Base-by-base conservation (phyloP, 2,888 invertebrate genomes). In the Sarcophaga carnaria region DNA sequence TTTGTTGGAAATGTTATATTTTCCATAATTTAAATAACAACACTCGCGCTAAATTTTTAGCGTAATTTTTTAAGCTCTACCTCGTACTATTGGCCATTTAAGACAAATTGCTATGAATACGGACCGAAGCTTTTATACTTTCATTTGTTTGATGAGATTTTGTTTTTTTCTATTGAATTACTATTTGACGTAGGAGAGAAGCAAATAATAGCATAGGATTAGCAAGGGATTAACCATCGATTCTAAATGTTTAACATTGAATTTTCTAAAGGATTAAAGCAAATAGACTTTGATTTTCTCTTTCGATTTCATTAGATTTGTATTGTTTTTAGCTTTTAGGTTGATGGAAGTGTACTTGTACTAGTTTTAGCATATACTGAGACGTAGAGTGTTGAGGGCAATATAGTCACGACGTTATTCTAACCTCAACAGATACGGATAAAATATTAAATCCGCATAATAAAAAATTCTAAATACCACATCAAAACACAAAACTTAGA, bases 181-280 rank as follows among this genome's bases (percentile, higher is more conserved):
- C 37, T 37, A 54, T 54, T 14, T 54, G 12, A 17, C 54, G 54
- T 54, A 14, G 54, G 5, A 54, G 17, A 17, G 4, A 0, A 37
- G 37, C 37, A 54, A 54, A 54, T 14, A 54, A 54, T 14, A 54
- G 54, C 17, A 54, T 37, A 72, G 59, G n/a, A 27, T 67, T 62
- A 45, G 17, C 17, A 64, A 67, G 47, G 64, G 84, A 87, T 87
- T 87, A 84, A 62, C 70, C 60, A 59, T 27, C 47, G 83, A 78
- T 72, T 76, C 49, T 22, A 75, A 85, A 20, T 60, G 84, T 76
- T 62, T 79, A 79, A 27, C 81, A 84, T 80, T 87, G 79, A 71
- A 79, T 82, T 87, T 54, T 25, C n/a, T 12, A 75, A 67, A 6
- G 84, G 84, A 87, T 87, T 87, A 84, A n/a, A 12, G 25, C 20